Evolutionary conservation across 2,888 invertebrate genomes (phyloP).

Genomic region (Amiota minor): DNA sequence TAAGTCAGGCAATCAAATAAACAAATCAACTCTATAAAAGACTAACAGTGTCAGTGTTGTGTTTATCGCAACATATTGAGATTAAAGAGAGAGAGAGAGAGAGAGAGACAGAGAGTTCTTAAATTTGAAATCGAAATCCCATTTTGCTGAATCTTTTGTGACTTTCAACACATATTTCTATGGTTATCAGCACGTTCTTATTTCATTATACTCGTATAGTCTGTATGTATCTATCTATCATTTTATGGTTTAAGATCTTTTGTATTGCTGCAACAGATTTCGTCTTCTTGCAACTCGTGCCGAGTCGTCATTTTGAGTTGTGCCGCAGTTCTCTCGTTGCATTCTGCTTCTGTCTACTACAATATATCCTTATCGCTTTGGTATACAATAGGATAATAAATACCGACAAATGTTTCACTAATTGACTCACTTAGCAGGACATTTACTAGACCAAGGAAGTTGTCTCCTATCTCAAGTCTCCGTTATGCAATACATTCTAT

Average conservation of each 20-base stretch:
- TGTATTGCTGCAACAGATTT: no score
- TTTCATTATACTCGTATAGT: no score
- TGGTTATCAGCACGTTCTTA: no score
- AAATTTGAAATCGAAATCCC: no score
- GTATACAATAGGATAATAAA: background rate
- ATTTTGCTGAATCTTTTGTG: no score
- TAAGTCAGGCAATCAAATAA: background rate
- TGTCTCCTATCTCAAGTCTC: background rate
- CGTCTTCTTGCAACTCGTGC: no score
- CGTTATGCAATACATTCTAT: background rate
- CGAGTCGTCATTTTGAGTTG: background rate
- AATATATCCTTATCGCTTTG: background rate
- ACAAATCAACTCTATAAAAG: background rate
- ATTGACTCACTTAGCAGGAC: slow-evolving; percentile 22
- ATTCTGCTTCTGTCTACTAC: background rate
- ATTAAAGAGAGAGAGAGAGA: no score
- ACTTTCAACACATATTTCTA: no score
- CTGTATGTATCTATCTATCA: no score
- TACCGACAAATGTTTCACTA: slow-evolving; percentile 19
- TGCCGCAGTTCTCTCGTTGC: background rate
- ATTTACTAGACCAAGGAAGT: background rate
- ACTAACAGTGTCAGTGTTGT: background rate
- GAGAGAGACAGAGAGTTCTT: no score
- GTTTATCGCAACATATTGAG: background rate
- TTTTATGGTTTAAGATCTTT: no score